Conservation (phyloP, 2,113 vertebrate species). For the Bombycilla garrulus region DNA sequence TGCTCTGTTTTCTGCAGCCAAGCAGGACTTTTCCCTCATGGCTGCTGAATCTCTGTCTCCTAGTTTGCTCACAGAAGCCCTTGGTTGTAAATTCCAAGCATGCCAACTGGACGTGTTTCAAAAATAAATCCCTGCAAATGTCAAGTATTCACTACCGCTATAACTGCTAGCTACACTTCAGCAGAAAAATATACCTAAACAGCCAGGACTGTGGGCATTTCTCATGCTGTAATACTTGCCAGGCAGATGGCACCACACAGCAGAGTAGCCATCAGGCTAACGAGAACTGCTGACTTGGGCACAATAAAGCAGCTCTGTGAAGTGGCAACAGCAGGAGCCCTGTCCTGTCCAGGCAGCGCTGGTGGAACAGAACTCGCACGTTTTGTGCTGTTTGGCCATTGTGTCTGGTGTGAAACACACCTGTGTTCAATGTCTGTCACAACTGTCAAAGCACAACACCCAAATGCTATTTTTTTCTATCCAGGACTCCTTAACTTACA, state of each 20-base stretch:
- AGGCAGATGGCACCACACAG: neutral
- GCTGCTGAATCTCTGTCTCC: neutral
- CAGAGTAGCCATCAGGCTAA: neutral
- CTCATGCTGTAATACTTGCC: neutral
- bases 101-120: neutral
- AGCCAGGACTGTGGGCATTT: neutral
- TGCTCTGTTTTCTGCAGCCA: neutral
- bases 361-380: neutral
- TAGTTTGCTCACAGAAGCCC: neutral
- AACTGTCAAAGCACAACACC: conserved; percentile 55
- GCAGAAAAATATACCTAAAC: neutral
- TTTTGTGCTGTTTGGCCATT: neutral
- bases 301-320: neutral
- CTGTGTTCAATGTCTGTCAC: conserved; percentile 71
- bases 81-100: neutral
- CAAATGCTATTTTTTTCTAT: neutral
- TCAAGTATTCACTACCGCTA: neutral
- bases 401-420: neutral
- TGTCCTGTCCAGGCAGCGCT: accelerated
- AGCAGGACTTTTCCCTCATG: neutral
- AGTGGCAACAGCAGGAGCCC: accelerated
- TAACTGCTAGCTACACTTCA: neutral
- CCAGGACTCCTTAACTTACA: neutral
- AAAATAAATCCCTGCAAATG: neutral
- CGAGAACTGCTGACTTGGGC: neutral